Evolutionary conservation across 1,140 invertebrate genomes (phyloP), one percentile per base, ranked within the genome.

Genomic region (Leucophenga varia): DNA sequence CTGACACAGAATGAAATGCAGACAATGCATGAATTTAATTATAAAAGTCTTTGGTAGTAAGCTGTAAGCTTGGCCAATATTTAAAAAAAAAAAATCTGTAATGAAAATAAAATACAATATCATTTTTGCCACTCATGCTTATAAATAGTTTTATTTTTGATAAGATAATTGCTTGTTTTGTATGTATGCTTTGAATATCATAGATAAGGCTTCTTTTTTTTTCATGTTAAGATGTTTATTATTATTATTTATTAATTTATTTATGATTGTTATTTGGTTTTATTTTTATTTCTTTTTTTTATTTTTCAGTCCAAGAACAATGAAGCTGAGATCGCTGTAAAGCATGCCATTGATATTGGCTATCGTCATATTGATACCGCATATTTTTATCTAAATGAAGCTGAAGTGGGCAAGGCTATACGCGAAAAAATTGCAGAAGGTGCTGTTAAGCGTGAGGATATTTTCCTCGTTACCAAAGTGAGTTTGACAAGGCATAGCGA

Each of bases 331-430:
- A 79, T 80, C 60, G 86, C 86, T 17, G 81, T 90, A 0, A 78
- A 77, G 47, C 64, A 74, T 44, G 90, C 91, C 0, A 86, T 93
- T 41, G 81, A 86, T 49, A 68, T 79, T 49, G 91, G 91, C 8
- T 94, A 94, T 65, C 79, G 91, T 5, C 88, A 91, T 61, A 81
- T 94, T 54, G 91, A 95, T 63, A 89, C 87, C 61, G 91, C 91
- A n/a, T 81, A 79, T 41, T 79, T 83, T 54, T 94, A 93, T 73
- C 79, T 80, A 50, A 92, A 92, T 71, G 88, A 92, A 68, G 72
- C 73, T 28, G 86, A 90, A 61, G 82, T 91, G n/a, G 89, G 88
- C 2, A 78, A 79, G 31, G 87, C 83, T 3, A 74, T 92, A 12
- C 80, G 79, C 8, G 77, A 80, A 17, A 81, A 86, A 54, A 79